phyloP scores from a whole-genome alignment of 1,140 invertebrate species.

The Achatina immaculata region DNA sequence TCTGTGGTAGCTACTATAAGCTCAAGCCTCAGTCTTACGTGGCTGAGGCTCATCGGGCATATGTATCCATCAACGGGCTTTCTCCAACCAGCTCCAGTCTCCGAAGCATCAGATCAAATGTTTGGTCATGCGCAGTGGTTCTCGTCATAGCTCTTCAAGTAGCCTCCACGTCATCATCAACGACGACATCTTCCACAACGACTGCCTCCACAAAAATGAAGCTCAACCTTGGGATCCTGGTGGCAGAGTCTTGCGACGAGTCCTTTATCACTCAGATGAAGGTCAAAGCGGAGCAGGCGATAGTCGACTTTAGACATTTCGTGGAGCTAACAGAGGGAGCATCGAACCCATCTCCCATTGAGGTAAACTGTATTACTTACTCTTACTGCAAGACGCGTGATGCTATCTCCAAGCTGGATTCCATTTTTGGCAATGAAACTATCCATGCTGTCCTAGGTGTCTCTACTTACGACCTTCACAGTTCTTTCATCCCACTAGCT shows the following conservation, averaged over 20 bases:
- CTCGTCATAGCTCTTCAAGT: background rate
- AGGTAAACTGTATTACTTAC: background rate
- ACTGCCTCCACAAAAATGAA: background rate
- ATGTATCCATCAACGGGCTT: background rate
- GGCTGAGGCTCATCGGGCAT: background rate
- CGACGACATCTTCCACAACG: background rate
- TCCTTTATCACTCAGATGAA: background rate
- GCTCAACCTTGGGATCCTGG: conserved; percentile 32
- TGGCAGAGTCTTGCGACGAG: conserved; percentile 21
- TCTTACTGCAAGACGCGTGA: background rate
- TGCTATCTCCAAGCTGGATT: background rate
- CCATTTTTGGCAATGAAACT: conserved; percentile 18
- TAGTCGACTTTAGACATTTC: background rate
- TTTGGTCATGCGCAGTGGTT: background rate
- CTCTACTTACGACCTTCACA: conserved; percentile 17
- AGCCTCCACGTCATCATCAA: background rate
- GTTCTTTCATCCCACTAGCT: conserved; percentile 13
- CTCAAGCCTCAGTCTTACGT: background rate
- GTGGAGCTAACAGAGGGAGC: background rate
- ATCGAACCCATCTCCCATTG: background rate
- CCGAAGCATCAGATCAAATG: background rate
- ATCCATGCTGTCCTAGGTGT: background rate
- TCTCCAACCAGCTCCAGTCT: background rate
- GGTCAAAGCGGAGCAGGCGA: background rate
- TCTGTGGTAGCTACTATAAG: background rate